These are phyloP conservation scores for Plestiodon gilberti DNA, from an alignment of 2,113 vertebrate genomes.

Conservation along the genomic window DNA sequence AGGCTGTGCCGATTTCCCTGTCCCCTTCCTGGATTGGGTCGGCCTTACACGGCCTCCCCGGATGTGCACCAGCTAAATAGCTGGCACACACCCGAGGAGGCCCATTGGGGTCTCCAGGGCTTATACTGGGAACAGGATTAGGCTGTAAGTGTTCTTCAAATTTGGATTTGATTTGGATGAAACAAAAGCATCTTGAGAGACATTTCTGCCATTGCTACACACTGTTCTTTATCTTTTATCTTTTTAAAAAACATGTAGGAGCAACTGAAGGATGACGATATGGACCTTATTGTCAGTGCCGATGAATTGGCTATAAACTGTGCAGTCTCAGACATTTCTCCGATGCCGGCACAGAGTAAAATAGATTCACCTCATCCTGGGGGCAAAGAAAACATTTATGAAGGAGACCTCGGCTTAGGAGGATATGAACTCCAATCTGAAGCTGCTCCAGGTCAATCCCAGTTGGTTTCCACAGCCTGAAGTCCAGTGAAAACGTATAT, in stretches of 20 bases:
- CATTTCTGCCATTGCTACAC: background rate
- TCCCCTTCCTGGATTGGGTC: no score
- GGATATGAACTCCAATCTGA: slow-evolving; percentile 71
- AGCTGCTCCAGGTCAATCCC: slow-evolving; percentile 32
- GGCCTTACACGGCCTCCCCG: no score
- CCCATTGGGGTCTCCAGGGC: no score
- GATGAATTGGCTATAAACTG: slow-evolving; percentile 71
- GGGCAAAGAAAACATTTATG: slow-evolving; percentile 72
- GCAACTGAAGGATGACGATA: slow-evolving; percentile 68
- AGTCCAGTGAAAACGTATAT: background rate
- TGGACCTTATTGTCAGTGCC: slow-evolving; percentile 73
- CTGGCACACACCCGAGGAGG: no score
- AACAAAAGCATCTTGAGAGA: background rate
- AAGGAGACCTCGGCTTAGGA: slow-evolving; percentile 79
- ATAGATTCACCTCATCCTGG: slow-evolving; percentile 42
- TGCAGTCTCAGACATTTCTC: background rate
- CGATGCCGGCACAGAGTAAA: slow-evolving; percentile 4
- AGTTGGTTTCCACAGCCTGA: slow-evolving; percentile 38
- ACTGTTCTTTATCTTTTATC: background rate
- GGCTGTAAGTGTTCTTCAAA: background rate
- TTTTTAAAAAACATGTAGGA: slow-evolving; percentile 63
- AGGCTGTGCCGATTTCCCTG: no score
- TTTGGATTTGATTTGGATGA: background rate
- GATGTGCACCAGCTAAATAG: no score
- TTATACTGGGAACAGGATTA: no score